Evolutionary conservation across 2,113 vertebrate genomes (phyloP).

Genomic region (Mormyrus iriodes): DNA sequence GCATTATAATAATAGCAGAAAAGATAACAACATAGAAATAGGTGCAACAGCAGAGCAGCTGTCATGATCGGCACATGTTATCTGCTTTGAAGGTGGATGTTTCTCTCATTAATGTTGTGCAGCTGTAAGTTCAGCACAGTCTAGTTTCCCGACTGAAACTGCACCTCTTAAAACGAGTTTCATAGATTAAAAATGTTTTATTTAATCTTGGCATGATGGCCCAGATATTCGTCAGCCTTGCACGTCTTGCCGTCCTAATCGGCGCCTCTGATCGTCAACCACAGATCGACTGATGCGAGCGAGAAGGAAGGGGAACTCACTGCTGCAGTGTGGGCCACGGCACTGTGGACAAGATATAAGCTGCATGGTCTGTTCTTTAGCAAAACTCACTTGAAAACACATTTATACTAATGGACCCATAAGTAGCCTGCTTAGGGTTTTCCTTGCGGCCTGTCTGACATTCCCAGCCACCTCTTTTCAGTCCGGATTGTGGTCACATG

Average conservation of each 20-base stretch:
- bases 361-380: background rate
- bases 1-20: background rate
- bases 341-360: background rate
- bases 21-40: background rate
- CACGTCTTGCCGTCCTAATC: background rate
- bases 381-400: background rate
- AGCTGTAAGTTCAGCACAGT: background rate
- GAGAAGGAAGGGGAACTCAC: background rate
- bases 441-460: background rate
- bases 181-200: background rate
- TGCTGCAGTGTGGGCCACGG: background rate
- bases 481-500: background rate
- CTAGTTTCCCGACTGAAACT: background rate
- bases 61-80: background rate
- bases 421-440: background rate
- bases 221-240: background rate
- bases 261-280: background rate
- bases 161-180: background rate
- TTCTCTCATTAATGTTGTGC: background rate
- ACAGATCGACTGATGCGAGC: background rate
- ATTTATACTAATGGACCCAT: background rate
- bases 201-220: background rate
- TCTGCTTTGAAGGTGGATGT: background rate
- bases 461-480: background rate
- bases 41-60: background rate